These are phyloP conservation scores for Upupa epops DNA, from an alignment of 2,113 vertebrate species.

Conservation along the genomic window DNA sequence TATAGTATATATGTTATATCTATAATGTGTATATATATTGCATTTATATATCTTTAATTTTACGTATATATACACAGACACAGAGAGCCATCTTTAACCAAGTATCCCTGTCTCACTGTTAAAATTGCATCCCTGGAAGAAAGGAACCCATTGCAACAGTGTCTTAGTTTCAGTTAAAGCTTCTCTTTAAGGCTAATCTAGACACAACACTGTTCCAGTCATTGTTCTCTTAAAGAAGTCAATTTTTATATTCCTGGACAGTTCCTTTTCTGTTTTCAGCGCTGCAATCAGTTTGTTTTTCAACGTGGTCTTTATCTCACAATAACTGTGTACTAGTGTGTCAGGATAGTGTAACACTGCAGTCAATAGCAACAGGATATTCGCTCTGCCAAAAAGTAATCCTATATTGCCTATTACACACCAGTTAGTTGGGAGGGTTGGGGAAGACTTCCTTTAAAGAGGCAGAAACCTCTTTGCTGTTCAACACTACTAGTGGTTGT, in stretches of 20 bases:
- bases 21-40: too few species aligned
- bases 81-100: background rate
- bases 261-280: conserved; percentile 29
- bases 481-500: background rate
- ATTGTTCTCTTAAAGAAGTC: conserved; percentile 14
- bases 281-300: conserved; percentile 37
- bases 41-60: too few species aligned
- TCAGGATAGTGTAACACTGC: conserved; percentile 38
- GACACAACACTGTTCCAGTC: background rate
- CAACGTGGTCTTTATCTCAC: conserved; percentile 39
- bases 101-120: background rate
- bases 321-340: background rate
- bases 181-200: background rate
- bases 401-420: conserved; percentile 34
- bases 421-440: conserved; percentile 27
- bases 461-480: background rate
- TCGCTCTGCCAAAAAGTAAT: conserved; percentile 48
- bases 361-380: conserved; percentile 54
- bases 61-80: accelerated
- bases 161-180: background rate
- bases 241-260: conserved; percentile 21
- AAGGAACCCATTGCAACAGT: background rate
- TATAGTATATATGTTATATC: too few species aligned
- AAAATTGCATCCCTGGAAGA: background rate
- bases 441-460: conserved; percentile 24